Percentiles rank a stretch among this genome's conserved stretches.
phyloP scores from a whole-genome alignment of 2,797 vertebrate species.

The Acanthopagrus latus region DNA sequence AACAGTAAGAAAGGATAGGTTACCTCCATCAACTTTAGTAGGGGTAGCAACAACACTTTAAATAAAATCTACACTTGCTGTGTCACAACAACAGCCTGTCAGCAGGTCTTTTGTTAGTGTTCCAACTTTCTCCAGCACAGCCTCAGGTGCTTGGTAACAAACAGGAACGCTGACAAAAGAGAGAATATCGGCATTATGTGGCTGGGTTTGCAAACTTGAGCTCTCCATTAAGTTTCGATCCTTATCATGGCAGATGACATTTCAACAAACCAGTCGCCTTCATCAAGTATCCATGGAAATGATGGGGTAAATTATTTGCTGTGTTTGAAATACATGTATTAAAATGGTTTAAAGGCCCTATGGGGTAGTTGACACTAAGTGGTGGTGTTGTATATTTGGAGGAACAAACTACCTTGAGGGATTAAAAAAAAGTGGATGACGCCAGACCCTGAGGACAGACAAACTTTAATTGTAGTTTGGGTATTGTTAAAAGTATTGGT shows the following conservation, averaged over 20 bases:
- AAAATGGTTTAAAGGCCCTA: not conserved
- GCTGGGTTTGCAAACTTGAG: not conserved
- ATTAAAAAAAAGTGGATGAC: not conserved
- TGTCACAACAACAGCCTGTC: conserved; percentile 7
- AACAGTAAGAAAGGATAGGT: not conserved
- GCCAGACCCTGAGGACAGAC: not conserved
- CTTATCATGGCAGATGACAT: not conserved
- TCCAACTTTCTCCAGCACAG: conserved; percentile 8
- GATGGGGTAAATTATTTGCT: not conserved
- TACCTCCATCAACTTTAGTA: not conserved
- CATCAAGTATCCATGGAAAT: not conserved
- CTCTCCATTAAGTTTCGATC: not conserved
- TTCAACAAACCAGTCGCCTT: not conserved
- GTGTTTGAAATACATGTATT: conserved; percentile 11
- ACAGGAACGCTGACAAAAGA: not conserved
- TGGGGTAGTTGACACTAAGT: not conserved
- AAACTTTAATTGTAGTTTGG: not conserved
- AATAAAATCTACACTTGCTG: not conserved
- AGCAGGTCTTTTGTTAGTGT: conserved; percentile 19
- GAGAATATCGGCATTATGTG: not conserved
- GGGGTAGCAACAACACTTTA: not conserved
- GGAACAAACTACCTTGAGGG: not conserved
- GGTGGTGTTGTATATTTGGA: not conserved
- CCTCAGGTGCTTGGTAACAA: not conserved
- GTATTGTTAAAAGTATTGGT: not conserved